Percentiles rank a stretch among this genome's conserved stretches.
These are phyloP conservation scores for Cephus spinipes DNA, from an alignment of 2,888 invertebrate species.

Conservation along the genomic window DNA sequence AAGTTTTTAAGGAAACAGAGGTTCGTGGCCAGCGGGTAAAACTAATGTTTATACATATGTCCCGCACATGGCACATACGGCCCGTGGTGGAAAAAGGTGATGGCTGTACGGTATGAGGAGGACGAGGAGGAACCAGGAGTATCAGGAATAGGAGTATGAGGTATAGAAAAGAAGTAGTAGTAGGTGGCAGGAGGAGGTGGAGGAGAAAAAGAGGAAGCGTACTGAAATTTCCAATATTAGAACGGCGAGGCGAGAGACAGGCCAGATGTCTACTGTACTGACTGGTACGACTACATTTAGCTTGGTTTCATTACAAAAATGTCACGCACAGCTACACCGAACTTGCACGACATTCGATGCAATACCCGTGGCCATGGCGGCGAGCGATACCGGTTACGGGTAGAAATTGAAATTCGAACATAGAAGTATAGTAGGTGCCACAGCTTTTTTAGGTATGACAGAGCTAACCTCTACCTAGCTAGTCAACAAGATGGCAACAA, in stretches of 20 bases:
- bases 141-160: not conserved
- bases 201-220: constrained; percentile 37
- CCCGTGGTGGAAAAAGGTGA: constrained; percentile 29
- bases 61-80: constrained; percentile 58
- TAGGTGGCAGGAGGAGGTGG: not conserved
- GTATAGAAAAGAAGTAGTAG: not conserved
- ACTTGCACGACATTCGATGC: not conserved
- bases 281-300: constrained; percentile 47
- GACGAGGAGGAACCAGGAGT: constrained; percentile 30
- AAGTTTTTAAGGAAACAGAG: constrained; percentile 47
- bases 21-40: constrained; percentile 23
- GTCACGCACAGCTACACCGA: constrained; percentile 57
- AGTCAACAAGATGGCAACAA: not conserved
- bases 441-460: not conserved
- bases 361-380: constrained; percentile 22
- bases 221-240: constrained; percentile 66
- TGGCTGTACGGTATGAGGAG: not conserved
- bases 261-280: constrained; percentile 60
- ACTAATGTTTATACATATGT: constrained; percentile 65
- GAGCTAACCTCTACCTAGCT: not conserved
- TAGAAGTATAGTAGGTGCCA: not conserved
- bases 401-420: not conserved
- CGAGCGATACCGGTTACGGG: constrained; percentile 24
- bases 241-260: constrained; percentile 60
- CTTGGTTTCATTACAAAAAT: constrained; percentile 66